These are phyloP conservation scores for Edolisoma coerulescens DNA, from an alignment of 2,113 vertebrate species.

Conservation along the genomic window DNA sequence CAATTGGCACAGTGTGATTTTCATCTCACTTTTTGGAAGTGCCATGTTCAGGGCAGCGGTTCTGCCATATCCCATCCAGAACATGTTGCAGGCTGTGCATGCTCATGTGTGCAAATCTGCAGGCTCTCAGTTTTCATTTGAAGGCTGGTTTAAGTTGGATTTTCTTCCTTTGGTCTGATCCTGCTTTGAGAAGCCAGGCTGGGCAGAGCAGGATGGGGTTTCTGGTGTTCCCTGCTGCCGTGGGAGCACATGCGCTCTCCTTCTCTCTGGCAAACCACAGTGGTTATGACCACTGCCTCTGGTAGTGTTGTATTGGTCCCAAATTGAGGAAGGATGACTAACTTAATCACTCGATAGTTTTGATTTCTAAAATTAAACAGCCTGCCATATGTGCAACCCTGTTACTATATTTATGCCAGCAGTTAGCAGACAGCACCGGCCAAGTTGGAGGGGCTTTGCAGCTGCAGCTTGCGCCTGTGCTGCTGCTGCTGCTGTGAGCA, in stretches of 20 bases:
- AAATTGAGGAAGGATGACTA: constrained; percentile 62
- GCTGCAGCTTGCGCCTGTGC: not conserved
- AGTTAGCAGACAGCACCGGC: not conserved
- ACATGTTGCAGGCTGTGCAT: rapidly evolving
- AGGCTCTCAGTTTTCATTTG: not conserved
- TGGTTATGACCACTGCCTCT: constrained; percentile 49
- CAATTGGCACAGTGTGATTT: not conserved
- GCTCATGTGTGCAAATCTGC: rapidly evolving
- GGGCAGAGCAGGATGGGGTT: not conserved
- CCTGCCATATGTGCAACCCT: constrained; percentile 49
- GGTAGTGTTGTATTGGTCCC: constrained; percentile 51
- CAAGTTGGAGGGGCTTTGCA: not conserved
- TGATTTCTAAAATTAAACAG: constrained; percentile 71
- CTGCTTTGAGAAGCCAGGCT: not conserved
- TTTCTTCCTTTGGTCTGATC: not conserved
- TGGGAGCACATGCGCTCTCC: not conserved
- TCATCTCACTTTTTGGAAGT: not conserved
- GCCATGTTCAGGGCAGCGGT: rapidly evolving
- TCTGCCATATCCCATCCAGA: not conserved
- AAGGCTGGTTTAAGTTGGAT: not conserved
- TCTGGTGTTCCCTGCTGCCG: not conserved
- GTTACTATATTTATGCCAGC: constrained; percentile 51
- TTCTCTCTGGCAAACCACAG: constrained; percentile 15
- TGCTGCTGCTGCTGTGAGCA: not conserved
- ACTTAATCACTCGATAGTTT: constrained; percentile 60